Evolutionary conservation across 2,888 invertebrate species (phyloP).

Genomic region (Iphiclides podalirius): DNA sequence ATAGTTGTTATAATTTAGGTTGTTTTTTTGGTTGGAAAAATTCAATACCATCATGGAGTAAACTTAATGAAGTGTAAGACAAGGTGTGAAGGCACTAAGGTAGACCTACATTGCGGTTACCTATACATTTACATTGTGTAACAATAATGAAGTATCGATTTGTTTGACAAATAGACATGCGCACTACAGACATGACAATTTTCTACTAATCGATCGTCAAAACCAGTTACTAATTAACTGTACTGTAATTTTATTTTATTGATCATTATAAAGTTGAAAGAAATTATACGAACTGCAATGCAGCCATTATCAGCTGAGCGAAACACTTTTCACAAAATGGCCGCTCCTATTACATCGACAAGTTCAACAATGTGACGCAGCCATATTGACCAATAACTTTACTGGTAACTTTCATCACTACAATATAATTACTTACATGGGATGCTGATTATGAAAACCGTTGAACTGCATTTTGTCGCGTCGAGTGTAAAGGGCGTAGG

Average conservation of each 20-base stretch:
- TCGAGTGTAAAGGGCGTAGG: conserved; percentile 36
- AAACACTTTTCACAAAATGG: conserved; percentile 76
- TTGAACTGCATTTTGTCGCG: conserved; percentile 72
- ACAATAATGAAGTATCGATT: not conserved
- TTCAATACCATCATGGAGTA: no score
- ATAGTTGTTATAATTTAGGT: no score
- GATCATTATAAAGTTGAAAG: not conserved
- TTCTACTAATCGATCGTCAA: not conserved
- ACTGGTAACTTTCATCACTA: not conserved
- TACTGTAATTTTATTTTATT: no score
- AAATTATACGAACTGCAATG: conserved; percentile 27
- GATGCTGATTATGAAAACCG: conserved; percentile 76
- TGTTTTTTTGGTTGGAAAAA: no score
- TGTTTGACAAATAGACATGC: not conserved
- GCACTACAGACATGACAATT: not conserved
- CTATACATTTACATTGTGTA: no score
- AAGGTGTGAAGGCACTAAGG: no score
- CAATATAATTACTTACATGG: conserved; percentile 58
- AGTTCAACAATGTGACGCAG: conserved; percentile 13
- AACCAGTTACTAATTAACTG: not conserved
- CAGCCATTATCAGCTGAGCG: conserved; percentile 57
- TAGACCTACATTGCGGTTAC: no score
- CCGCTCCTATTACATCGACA: conserved; percentile 48
- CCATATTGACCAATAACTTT: conserved; percentile 12
- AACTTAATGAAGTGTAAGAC: no score